Conservation (phyloP, 2,113 vertebrate genomes). For the Hippocampus mohnikei region DNA sequence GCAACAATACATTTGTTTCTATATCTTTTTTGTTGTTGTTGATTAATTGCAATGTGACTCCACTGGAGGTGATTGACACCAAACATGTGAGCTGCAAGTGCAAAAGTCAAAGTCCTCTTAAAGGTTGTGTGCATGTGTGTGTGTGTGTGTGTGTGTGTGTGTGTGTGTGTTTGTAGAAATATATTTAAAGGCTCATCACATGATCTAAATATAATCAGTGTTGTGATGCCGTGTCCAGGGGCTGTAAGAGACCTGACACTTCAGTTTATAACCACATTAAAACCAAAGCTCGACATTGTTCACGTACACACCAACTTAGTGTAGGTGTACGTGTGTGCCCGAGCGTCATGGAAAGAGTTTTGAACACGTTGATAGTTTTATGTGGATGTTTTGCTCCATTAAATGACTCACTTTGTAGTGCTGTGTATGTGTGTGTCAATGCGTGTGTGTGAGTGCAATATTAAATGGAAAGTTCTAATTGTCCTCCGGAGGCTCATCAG, state of each 20-base stretch:
- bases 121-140: neutral
- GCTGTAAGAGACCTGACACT: neutral
- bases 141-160: too few species aligned
- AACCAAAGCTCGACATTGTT: neutral
- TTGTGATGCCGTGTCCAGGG: neutral
- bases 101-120: neutral
- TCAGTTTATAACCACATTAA: neutral
- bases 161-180: neutral
- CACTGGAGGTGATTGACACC: neutral
- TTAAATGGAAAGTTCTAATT: neutral
- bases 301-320: neutral
- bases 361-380: neutral
- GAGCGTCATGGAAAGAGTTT: neutral
- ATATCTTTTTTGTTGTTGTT: too few species aligned
- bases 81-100: neutral
- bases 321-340: neutral
- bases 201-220: neutral
- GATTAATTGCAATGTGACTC: neutral
- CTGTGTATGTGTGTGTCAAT: neutral
- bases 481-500: neutral
- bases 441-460: neutral
- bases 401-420: neutral
- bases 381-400: neutral
- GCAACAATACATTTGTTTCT: too few species aligned
- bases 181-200: neutral